phyloP scores from a whole-genome alignment of 1,140 invertebrate genomes.

The Drosophila watanabei region DNA sequence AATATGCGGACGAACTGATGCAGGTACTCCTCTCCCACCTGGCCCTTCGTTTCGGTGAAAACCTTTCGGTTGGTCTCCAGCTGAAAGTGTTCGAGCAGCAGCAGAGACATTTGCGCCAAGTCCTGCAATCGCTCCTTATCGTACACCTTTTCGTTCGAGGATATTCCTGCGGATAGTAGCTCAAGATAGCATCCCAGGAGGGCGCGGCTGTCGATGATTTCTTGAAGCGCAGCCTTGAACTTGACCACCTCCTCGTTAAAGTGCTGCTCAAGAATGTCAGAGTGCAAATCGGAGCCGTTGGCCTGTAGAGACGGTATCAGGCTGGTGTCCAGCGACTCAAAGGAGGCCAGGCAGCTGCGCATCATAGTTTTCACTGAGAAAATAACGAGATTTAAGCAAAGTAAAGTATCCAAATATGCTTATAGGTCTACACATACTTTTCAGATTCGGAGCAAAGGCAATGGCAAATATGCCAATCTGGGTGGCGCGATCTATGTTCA shows the following conservation, averaged over 20 bases:
- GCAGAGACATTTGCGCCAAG: slow-evolving; percentile 62
- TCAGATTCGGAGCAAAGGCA: slow-evolving; percentile 66
- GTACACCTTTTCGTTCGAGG: slow-evolving; percentile 52
- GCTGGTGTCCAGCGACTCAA: slow-evolving; percentile 78
- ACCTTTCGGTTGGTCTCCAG: slow-evolving; percentile 56
- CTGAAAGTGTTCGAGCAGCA: slow-evolving; percentile 75
- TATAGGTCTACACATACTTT: slow-evolving; percentile 41
- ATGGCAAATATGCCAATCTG: slow-evolving; percentile 82
- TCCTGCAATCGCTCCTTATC: slow-evolving; percentile 59
- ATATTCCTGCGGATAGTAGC: slow-evolving; percentile 55
- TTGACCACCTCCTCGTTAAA: slow-evolving; percentile 76
- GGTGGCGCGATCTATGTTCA: slow-evolving; percentile 77
- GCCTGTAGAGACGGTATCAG: slow-evolving; percentile 77
- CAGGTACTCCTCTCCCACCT: slow-evolving; percentile 49
- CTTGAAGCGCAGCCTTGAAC: slow-evolving; percentile 70
- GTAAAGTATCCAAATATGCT: neutral
- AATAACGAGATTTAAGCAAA: neutral
- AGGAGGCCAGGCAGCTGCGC: slow-evolving; percentile 78
- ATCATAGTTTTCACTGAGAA: slow-evolving; percentile 74
- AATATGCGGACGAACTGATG: slow-evolving; percentile 67
- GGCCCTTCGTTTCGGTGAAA: slow-evolving; percentile 19
- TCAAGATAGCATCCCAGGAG: slow-evolving; percentile 66
- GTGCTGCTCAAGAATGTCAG: slow-evolving; percentile 77
- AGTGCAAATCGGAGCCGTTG: slow-evolving; percentile 58
- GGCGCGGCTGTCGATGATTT: slow-evolving; percentile 75